These are phyloP conservation scores for Cotesia chilonis DNA, from an alignment of 1,140 invertebrate genomes.

Conservation along the genomic window DNA sequence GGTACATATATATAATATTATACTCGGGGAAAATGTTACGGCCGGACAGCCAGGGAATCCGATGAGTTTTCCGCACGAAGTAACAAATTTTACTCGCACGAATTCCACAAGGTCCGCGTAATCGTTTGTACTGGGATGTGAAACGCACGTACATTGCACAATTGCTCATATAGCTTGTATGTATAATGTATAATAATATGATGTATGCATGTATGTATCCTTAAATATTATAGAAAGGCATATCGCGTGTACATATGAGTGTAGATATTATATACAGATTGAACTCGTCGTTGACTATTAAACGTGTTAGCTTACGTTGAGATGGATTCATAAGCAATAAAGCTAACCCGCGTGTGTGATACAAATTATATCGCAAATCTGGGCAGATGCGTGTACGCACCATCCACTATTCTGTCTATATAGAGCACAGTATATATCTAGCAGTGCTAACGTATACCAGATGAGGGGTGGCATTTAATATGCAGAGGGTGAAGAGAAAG, in stretches of 20 bases:
- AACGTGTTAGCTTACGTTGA: slow-evolving; percentile 42
- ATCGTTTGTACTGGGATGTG: slow-evolving; percentile 36
- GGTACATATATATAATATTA: neutral
- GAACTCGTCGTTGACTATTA: slow-evolving; percentile 11
- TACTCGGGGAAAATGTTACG: slow-evolving; percentile 7
- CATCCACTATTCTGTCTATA: neutral
- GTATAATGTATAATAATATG: slow-evolving; percentile 11
- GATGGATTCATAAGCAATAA: slow-evolving; percentile 58
- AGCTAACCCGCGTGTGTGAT: slow-evolving; percentile 40
- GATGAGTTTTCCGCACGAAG: slow-evolving; percentile 43
- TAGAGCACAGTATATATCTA: neutral
- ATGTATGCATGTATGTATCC: neutral
- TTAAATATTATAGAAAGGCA: neutral
- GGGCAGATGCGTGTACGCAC: slow-evolving; percentile 25
- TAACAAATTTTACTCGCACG: slow-evolving; percentile 42
- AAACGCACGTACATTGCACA: slow-evolving; percentile 29
- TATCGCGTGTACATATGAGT: slow-evolving; percentile 12
- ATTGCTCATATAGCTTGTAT: neutral
- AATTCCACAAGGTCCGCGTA: slow-evolving; percentile 35
- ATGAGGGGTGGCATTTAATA: neutral
- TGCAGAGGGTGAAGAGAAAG: no score
- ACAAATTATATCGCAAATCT: slow-evolving; percentile 30
- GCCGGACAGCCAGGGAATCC: slow-evolving; percentile 35
- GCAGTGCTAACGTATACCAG: neutral
- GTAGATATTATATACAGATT: slow-evolving; percentile 1